These are phyloP conservation scores for Pitangus sulphuratus DNA, from an alignment of 2,797 vertebrate species.

Conservation along the genomic window DNA sequence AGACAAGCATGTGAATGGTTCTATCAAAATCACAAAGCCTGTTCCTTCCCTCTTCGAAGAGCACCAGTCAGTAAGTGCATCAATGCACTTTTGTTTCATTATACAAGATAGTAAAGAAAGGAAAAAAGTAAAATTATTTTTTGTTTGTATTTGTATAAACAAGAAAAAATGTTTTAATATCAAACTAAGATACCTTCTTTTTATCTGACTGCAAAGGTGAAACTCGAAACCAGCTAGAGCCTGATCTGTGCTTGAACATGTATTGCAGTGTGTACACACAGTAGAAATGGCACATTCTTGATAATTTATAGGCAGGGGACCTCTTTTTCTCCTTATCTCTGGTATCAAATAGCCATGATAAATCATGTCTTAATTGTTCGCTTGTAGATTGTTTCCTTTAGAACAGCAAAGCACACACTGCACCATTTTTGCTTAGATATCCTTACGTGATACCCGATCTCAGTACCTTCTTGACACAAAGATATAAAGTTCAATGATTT, in stretches of 20 bases:
- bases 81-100: not conserved
- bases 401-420: not conserved
- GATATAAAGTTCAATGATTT: not conserved
- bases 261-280: not conserved
- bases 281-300: not conserved
- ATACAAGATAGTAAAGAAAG: fast-evolving
- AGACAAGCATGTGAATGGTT: fast-evolving
- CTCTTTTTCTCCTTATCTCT: not conserved
- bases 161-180: not conserved
- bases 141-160: not conserved
- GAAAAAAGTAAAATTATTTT: not conserved
- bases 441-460: not conserved
- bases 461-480: not conserved
- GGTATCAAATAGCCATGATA: not conserved
- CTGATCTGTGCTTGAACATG: not conserved
- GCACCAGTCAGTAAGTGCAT: not conserved
- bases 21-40: not conserved
- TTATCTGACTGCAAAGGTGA: not conserved
- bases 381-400: not conserved
- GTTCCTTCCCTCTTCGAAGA: not conserved
- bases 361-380: not conserved
- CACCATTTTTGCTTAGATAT: not conserved
- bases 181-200: not conserved
- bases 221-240: not conserved
- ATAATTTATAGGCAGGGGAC: not conserved